These are phyloP conservation scores for Rhinolophus ferrumequinum DNA, from an alignment of 2,113 vertebrate species.

Conservation along the genomic window DNA sequence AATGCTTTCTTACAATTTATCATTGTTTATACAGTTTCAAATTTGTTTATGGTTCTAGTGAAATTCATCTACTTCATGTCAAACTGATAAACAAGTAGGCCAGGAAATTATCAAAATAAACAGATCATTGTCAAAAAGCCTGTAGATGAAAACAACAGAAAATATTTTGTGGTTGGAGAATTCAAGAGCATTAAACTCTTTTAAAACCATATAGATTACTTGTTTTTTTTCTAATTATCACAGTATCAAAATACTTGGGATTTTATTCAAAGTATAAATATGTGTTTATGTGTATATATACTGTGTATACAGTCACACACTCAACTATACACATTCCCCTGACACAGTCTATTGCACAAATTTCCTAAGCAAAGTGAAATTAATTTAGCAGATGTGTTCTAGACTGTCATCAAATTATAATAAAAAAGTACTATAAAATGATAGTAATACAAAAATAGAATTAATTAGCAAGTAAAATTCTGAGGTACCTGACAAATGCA, in stretches of 20 bases:
- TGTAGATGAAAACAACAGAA: neutral
- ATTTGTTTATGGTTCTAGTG: constrained; percentile 61
- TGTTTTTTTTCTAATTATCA: neutral
- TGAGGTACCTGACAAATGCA: neutral
- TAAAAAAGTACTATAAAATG: constrained; percentile 10
- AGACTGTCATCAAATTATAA: neutral
- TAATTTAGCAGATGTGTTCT: neutral
- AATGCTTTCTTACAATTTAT: constrained; percentile 28
- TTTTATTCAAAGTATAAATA: neutral
- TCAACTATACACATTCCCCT: neutral
- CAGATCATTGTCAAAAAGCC: neutral
- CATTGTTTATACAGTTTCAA: constrained; percentile 52
- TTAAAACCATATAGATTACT: neutral
- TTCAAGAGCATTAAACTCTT: neutral
- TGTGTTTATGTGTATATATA: neutral
- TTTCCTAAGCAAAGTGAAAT: neutral
- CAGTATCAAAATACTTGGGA: neutral
- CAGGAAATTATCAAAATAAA: neutral
- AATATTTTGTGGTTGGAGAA: neutral
- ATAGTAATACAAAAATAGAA: neutral
- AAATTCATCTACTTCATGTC: constrained; percentile 45
- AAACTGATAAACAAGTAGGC: constrained; percentile 30
- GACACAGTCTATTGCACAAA: neutral
- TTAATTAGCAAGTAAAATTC: neutral
- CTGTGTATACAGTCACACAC: neutral